Evolutionary conservation across 2,888 invertebrate species (phyloP).

Genomic region (Melinopterus prodromus): DNA sequence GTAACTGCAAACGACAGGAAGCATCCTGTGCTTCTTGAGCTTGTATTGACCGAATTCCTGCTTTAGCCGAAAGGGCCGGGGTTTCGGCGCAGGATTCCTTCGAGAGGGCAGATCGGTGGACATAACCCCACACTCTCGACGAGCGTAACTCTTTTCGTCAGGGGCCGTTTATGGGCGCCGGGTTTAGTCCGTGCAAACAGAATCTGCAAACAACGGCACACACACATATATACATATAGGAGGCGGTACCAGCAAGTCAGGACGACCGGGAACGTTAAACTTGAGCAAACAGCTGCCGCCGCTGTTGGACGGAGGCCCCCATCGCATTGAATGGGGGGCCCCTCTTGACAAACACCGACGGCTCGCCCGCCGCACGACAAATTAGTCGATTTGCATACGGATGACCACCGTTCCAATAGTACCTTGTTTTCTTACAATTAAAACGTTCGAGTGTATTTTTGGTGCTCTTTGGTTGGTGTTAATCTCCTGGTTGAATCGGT

Average conservation of each 20-base stretch:
- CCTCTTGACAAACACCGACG: background rate
- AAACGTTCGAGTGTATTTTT: background rate
- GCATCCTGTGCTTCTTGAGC: no score
- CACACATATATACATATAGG: background rate
- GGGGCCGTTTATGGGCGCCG: background rate
- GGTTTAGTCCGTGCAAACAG: background rate
- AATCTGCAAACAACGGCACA: background rate
- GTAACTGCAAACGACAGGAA: no score
- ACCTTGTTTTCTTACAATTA: slow-evolving; percentile 4
- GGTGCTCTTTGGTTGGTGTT: background rate
- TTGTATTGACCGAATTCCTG: no score
- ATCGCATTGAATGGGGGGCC: background rate
- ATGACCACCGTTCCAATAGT: background rate
- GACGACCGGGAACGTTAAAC: background rate
- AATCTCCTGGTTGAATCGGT: background rate
- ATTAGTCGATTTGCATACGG: background rate
- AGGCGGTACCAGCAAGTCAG: background rate
- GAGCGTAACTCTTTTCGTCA: background rate
- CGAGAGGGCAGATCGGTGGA: background rate
- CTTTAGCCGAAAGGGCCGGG: no score
- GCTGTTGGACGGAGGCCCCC: background rate
- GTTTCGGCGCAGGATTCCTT: no score
- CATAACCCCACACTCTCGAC: background rate
- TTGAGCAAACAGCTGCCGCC: background rate
- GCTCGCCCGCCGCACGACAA: background rate